A percentile compares a stretch with the other conserved stretches of the same genome.
These are phyloP conservation scores for Oenanthe melanoleuca DNA, from an alignment of 2,113 vertebrate species.

Conservation along the genomic window DNA sequence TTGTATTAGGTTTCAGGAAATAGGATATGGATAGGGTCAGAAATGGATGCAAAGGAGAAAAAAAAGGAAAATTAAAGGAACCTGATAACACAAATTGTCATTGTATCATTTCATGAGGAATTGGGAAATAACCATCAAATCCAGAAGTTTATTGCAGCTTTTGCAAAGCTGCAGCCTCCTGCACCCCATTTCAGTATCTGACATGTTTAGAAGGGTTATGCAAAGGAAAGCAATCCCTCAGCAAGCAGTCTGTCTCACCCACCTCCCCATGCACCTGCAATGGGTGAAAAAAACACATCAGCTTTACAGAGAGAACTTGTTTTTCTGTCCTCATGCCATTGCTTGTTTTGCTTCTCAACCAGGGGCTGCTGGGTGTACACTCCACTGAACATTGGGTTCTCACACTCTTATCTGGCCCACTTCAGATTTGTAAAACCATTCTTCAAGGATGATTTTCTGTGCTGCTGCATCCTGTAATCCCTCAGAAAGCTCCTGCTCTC, in stretches of 20 bases:
- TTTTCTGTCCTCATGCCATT: background rate
- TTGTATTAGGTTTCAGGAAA: background rate
- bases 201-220: accelerated
- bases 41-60: background rate
- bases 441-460: background rate
- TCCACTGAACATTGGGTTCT: background rate
- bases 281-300: background rate
- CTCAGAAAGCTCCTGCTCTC: background rate
- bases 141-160: no score
- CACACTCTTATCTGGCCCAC: background rate
- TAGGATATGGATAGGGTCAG: background rate
- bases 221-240: background rate
- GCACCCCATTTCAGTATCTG: background rate
- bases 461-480: background rate
- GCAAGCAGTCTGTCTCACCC: background rate
- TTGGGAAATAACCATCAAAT: background rate
- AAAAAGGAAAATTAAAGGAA: accelerated
- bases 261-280: accelerated
- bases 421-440: background rate
- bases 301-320: background rate
- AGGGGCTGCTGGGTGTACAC: accelerated
- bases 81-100: background rate
- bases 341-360: background rate
- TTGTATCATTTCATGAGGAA: background rate
- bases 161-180: no score